Percentiles rank a stretch among this genome's conserved stretches.
Evolutionary conservation across 2,113 vertebrate genomes (phyloP).

Genomic region (Mastomys coucha): DNA sequence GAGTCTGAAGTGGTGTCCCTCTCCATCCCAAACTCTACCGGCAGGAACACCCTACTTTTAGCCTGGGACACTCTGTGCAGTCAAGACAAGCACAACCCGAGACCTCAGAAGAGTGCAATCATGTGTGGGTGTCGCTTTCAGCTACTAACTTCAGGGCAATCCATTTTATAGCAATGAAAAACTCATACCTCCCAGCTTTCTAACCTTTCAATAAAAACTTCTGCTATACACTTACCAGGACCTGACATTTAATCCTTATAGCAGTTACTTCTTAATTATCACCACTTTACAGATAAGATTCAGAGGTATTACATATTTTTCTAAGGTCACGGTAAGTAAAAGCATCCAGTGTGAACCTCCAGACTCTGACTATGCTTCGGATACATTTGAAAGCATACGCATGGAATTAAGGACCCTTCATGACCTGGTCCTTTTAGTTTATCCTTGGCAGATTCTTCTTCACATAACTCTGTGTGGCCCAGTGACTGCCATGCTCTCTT

Average conservation of each 20-base stretch:
- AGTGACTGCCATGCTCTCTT: not conserved
- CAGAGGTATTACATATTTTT: not conserved
- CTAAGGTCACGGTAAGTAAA: not conserved
- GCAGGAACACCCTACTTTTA: not conserved
- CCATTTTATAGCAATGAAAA: not conserved
- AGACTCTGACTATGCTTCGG: not conserved
- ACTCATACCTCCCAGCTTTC: not conserved
- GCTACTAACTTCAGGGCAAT: not conserved
- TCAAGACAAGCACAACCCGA: not conserved
- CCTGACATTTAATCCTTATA: not conserved
- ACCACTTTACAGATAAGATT: conserved; percentile 10
- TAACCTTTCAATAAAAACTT: not conserved
- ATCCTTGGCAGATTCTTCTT: not conserved
- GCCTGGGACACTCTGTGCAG: not conserved
- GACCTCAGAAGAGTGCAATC: not conserved
- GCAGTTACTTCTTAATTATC: conserved; percentile 1
- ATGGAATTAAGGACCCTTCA: not conserved
- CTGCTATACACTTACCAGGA: not conserved
- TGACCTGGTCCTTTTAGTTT: not conserved
- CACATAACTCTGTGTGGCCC: not conserved
- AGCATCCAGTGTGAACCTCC: not conserved
- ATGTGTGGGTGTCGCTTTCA: not conserved
- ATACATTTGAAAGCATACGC: not conserved
- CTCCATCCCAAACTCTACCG: not conserved
- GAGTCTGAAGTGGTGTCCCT: not conserved